phyloP scores from a whole-genome alignment of 2,797 vertebrate species.

The Lerista edwardsae region DNA sequence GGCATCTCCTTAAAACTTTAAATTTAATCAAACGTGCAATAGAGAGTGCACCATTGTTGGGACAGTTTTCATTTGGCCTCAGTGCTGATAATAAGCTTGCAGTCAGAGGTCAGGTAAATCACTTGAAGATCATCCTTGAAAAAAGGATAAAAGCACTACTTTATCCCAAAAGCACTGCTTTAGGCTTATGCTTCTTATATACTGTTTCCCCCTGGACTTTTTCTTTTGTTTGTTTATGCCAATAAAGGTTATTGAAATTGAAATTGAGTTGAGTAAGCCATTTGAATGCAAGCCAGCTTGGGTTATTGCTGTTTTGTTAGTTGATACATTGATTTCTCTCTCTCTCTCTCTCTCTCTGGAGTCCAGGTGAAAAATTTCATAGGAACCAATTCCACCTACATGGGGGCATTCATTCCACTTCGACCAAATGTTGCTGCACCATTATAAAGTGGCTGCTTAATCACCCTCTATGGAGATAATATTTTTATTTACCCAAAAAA shows the following conservation, averaged over 20 bases:
- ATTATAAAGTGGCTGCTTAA: neutral
- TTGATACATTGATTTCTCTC: neutral
- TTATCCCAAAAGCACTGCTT: neutral
- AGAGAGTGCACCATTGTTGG: no score
- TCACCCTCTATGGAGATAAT: neutral
- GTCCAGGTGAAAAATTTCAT: neutral
- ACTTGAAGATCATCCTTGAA: no score
- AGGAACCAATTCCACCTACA: neutral
- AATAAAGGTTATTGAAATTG: no score
- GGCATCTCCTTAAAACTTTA: no score
- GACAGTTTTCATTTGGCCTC: no score
- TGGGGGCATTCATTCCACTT: neutral
- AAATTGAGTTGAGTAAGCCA: no score
- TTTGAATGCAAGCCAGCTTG: neutral
- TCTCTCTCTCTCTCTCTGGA: neutral
- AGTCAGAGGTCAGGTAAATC: no score
- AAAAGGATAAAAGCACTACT: no score
- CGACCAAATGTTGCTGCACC: neutral
- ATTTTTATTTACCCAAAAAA: neutral
- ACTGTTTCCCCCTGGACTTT: no score
- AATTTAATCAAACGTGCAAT: no score
- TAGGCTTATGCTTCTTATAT: neutral
- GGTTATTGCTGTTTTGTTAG: neutral
- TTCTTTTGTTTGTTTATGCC: no score
- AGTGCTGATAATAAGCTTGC: no score